Evolutionary conservation across 2,797 vertebrate genomes (phyloP), one percentile per base, ranked within the genome.

Genomic region (Enteromius unitaeniatus): DNA sequence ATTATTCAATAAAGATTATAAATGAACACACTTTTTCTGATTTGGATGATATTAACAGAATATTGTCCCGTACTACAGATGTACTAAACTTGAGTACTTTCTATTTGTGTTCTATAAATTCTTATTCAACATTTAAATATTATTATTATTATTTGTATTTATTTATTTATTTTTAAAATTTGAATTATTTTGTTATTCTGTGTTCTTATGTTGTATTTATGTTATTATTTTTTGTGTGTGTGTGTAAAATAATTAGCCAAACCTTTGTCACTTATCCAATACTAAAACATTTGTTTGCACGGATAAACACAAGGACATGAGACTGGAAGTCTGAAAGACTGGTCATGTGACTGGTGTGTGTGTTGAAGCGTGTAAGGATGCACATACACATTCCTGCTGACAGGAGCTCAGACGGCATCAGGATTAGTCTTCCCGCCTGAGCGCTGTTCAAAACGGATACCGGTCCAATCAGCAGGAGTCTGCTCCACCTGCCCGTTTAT

Each of bases 391-490:
- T 21, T 45, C 53, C 17, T 47, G 79, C 79, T 65, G 28, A 65
- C 60, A 23, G 62, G 53, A 81, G 85, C 64, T 86, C 78, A 84
- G 85, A 79, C 76, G 9, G 82, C 2, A 15, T 81, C 62, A 81
- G 42, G 85, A 86, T 86, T 86, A 81, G 85, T 60, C 62, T 72
- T 83, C 45, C 69, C 42, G 53, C 78, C 70, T 75, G 73, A 79
- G 72, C 40, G 51, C 51, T 6, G 58, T 31, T 78, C 42, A 23
- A n/a, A 53, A 79, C 1, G 31, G 11, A 40, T 13, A 15, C 47
- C 6, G 37, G 51, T 45, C 79, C 23, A 31, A 53, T 58, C 51
- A 28, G 65, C 78, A 58, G 34, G 34, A 45, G 67, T 42, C 67
- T 45, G 67, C 26, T 60, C 37, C 6, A 23, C 11, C 1, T 5